These are phyloP conservation scores for Colistium nudipinnis DNA, from an alignment of 2,113 vertebrate genomes.

Conservation along the genomic window DNA sequence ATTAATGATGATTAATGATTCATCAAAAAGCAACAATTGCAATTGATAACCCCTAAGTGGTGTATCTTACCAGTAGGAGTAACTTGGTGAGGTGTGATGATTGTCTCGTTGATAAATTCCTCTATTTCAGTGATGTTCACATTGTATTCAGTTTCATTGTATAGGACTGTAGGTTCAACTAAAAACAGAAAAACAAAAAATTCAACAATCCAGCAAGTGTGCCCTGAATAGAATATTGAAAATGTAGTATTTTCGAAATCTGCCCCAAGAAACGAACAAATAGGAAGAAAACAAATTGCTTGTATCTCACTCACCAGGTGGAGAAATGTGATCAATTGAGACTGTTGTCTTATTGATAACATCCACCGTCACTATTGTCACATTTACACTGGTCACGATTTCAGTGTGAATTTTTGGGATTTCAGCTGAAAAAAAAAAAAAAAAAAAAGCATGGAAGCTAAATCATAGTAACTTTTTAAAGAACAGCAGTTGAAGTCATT, in stretches of 20 bases:
- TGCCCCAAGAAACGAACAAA: background rate
- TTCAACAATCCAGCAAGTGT: too few relatives aligned
- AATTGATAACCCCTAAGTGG: background rate
- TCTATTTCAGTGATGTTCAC: conserved; percentile 39
- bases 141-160: conserved; percentile 52
- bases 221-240: too few relatives aligned
- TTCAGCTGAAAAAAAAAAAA: conserved; percentile 39
- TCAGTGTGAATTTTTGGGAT: background rate
- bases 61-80: conserved; percentile 49
- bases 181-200: conserved; percentile 7
- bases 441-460: background rate
- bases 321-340: conserved; percentile 22
- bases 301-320: conserved; percentile 42
- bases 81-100: conserved; percentile 7
- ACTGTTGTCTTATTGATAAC: conserved; percentile 35
- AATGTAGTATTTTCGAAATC: too few relatives aligned
- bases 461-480: background rate
- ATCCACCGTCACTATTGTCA: conserved; percentile 21
- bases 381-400: conserved; percentile 30
- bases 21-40: background rate
- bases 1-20: background rate
- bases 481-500: background rate
- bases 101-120: conserved; percentile 45
- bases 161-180: conserved; percentile 34
- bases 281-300: background rate